These are phyloP conservation scores for Diarsia mendica DNA, from an alignment of 2,888 invertebrate genomes.

Conservation along the genomic window DNA sequence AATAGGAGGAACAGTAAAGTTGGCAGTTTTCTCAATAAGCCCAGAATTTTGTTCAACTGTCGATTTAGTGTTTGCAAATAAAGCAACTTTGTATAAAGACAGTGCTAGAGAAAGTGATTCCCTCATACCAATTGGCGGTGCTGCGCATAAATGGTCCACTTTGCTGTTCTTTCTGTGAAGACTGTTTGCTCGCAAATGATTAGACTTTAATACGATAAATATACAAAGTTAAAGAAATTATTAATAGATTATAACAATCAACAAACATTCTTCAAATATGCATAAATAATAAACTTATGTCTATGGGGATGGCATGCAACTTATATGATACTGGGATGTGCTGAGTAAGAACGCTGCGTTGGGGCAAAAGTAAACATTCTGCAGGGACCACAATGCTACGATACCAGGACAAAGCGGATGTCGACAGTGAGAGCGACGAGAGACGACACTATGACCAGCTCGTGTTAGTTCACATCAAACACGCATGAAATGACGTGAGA, in stretches of 20 bases:
- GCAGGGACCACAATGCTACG: conserved; percentile 86
- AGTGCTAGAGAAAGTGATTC: conserved; percentile 60
- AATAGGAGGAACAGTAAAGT: conserved; percentile 81
- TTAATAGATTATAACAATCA: conserved; percentile 66
- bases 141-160: conserved; percentile 69
- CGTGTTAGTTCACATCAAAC: conserved; percentile 87
- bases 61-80: conserved; percentile 55
- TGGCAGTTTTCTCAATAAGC: conserved; percentile 55
- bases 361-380: conserved; percentile 82
- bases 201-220: conserved; percentile 56
- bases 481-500: conserved; percentile 84
- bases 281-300: conserved; percentile 77
- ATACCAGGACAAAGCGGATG: conserved; percentile 86
- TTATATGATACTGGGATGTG: conserved; percentile 79
- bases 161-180: conserved; percentile 79
- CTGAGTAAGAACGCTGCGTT: conserved; percentile 84
- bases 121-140: conserved; percentile 67
- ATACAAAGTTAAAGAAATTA: conserved; percentile 65
- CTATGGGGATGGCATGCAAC: conserved; percentile 85
- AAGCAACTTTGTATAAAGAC: conserved; percentile 54
- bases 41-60: conserved; percentile 58
- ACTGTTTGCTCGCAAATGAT: conserved; percentile 73
- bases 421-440: conserved; percentile 80
- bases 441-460: conserved; percentile 77
- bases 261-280: conserved; percentile 69